Evolutionary conservation across 2,113 vertebrate species (phyloP).

Genomic region (Lipophrys pholis): DNA sequence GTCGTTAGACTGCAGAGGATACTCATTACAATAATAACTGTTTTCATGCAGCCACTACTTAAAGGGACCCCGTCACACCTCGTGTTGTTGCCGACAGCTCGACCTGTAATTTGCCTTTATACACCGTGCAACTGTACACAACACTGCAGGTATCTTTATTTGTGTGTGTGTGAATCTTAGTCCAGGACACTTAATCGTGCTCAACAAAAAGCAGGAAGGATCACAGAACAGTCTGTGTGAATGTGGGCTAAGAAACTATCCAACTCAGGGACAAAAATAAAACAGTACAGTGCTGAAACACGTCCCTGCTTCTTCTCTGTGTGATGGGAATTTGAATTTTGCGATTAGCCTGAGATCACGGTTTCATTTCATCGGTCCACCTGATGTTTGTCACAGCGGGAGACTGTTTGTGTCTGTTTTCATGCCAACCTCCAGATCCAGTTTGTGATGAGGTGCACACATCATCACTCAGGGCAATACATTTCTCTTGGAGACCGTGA

Average conservation of each 20-base stretch:
- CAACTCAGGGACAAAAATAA: slow-evolving; percentile 1
- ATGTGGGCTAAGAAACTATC: not conserved
- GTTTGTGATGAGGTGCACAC: slow-evolving; percentile 14
- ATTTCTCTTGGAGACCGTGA: not conserved
- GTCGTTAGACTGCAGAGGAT: too few relatives aligned
- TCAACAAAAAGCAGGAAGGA: not conserved
- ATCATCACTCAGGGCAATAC: not conserved
- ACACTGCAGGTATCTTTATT: not conserved
- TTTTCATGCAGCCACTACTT: not conserved
- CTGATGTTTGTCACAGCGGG: not conserved
- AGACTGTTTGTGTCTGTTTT: not conserved
- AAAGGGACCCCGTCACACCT: not conserved
- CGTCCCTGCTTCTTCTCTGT: not conserved
- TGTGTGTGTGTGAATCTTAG: slow-evolving; percentile 17
- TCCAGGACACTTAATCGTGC: slow-evolving; percentile 4
- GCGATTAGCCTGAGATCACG: not conserved
- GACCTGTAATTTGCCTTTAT: slow-evolving; percentile 29
- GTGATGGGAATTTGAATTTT: not conserved
- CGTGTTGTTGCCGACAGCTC: not conserved
- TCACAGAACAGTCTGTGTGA: slow-evolving; percentile 8
- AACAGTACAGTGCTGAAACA: not conserved
- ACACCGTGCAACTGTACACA: slow-evolving; percentile 7
- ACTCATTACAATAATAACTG: not conserved
- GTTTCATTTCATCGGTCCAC: not conserved
- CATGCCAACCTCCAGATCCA: not conserved